Conservation (phyloP, 2,888 invertebrate genomes). For the Trachelus troglodyta region DNA sequence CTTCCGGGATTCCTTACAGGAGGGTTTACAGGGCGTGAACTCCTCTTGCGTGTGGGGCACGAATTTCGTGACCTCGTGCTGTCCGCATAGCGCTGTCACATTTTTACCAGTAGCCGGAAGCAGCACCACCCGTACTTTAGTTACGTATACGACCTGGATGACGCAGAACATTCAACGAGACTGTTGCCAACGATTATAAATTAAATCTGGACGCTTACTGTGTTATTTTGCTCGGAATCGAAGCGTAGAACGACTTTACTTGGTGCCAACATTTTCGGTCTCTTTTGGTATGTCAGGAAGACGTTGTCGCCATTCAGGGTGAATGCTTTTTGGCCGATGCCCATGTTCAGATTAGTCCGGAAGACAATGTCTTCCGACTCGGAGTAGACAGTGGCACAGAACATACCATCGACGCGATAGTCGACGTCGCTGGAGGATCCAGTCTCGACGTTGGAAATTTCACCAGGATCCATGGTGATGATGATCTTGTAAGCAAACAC, state of each 20-base stretch:
- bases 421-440: conserved; percentile 1
- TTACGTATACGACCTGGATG: conserved; percentile 23
- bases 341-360: conserved; percentile 23
- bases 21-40: conserved; percentile 21
- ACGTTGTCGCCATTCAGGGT: conserved; percentile 23
- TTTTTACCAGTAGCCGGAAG: conserved; percentile 15
- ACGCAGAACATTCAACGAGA: not conserved
- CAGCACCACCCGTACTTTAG: conserved; percentile 18
- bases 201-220: conserved; percentile 13
- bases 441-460: not conserved
- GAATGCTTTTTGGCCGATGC: conserved; percentile 18
- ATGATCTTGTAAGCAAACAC: conserved; percentile 28
- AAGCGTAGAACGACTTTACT: conserved; percentile 23
- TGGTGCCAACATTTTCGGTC: conserved; percentile 21
- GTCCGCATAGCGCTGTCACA: conserved; percentile 16
- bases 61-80: conserved; percentile 24
- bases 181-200: not conserved
- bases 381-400: conserved; percentile 23
- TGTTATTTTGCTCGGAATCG: conserved; percentile 23
- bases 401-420: conserved; percentile 9
- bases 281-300: conserved; percentile 24
- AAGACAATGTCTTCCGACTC: conserved; percentile 24
- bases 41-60: conserved; percentile 23
- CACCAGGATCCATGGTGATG: conserved; percentile 13
- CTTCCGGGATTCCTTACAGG: conserved; percentile 13